Evolutionary conservation across 1,140 invertebrate genomes (phyloP).

Genomic region (Bombus polaris): DNA sequence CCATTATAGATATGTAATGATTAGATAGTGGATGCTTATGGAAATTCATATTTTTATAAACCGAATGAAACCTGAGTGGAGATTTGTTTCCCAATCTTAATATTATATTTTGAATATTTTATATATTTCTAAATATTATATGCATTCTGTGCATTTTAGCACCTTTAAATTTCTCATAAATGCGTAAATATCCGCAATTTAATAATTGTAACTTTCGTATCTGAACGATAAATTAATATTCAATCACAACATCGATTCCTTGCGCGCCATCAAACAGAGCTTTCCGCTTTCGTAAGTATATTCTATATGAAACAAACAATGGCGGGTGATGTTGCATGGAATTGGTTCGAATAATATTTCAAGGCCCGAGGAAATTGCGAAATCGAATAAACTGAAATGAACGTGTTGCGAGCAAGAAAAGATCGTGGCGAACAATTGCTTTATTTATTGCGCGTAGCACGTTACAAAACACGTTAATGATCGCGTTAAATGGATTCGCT

Average conservation of each 20-base stretch:
- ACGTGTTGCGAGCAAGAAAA: conserved; percentile 22
- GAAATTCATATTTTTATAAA: too few relatives aligned
- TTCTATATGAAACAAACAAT: neutral
- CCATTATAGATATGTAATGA: too few relatives aligned
- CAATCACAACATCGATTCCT: neutral
- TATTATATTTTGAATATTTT: neutral
- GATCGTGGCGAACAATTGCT: conserved; percentile 15
- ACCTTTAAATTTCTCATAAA: neutral
- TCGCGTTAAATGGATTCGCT: conserved; percentile 18
- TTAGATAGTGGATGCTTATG: too few relatives aligned
- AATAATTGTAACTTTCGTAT: neutral
- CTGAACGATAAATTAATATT: neutral
- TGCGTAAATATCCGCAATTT: too few relatives aligned
- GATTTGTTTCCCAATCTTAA: too few relatives aligned
- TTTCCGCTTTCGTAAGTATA: neutral
- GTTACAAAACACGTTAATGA: conserved; percentile 39
- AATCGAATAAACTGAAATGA: conserved; percentile 25
- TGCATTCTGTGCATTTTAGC: neutral
- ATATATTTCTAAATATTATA: neutral
- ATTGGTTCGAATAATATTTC: neutral
- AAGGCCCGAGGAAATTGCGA: neutral
- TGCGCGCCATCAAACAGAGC: too few relatives aligned
- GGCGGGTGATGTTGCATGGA: neutral
- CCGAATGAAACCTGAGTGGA: too few relatives aligned
- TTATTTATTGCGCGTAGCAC: conserved; percentile 24